These are phyloP conservation scores for Daubentonia madagascariensis DNA, from an alignment of 2,113 vertebrate genomes.

Conservation along the genomic window DNA sequence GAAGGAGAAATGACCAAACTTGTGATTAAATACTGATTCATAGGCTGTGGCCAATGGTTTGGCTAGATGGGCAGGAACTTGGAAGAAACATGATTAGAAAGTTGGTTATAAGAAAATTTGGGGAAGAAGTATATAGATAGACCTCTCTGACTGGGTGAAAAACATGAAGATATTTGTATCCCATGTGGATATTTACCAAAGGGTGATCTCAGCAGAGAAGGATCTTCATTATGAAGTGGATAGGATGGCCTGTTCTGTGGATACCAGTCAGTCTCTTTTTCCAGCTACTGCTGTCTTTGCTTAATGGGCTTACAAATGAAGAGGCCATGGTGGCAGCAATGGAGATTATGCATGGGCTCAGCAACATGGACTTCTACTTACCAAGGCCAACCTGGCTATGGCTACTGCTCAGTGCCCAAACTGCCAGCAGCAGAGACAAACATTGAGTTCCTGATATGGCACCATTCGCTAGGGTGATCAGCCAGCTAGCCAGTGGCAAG, in stretches of 20 bases:
- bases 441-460: not conserved
- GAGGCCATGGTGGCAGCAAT: not conserved
- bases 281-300: not conserved
- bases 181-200: not conserved
- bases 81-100: not conserved
- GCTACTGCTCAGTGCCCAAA: not conserved
- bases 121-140: not conserved
- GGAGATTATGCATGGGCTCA: not conserved
- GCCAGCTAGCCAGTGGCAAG: not conserved
- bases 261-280: not conserved
- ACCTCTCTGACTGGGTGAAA: not conserved
- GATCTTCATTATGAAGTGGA: not conserved
- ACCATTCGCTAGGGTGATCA: not conserved
- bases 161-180: not conserved
- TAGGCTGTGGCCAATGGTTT: not conserved
- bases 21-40: not conserved
- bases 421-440: not conserved
- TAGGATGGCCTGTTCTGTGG: not conserved
- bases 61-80: not conserved
- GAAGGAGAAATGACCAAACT: not conserved
- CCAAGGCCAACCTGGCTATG: not conserved
- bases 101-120: not conserved
- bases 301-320: not conserved
- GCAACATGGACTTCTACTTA: not conserved
- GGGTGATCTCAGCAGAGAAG: not conserved